phyloP scores from a whole-genome alignment of 2,888 invertebrate species.

The Eupelmus urozonus region DNA sequence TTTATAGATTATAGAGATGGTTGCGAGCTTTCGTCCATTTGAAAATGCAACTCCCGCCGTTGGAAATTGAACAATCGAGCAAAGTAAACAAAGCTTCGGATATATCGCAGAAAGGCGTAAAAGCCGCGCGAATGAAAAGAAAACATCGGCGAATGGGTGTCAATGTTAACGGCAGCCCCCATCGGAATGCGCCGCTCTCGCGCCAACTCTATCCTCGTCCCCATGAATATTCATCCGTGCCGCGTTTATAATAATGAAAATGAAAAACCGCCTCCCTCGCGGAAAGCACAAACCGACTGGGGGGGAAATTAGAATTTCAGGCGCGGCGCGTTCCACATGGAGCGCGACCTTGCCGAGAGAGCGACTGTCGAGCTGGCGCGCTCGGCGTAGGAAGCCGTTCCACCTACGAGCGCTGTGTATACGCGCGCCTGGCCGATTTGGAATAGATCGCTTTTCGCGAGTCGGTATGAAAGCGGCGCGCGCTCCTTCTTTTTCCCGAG shows the following conservation, averaged over 20 bases:
- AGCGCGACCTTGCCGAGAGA: slow-evolving; percentile 59
- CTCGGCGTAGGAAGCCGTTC: slow-evolving; percentile 66
- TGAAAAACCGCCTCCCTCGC: slow-evolving; percentile 5
- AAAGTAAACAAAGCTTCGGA: neutral
- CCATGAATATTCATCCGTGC: slow-evolving; percentile 29
- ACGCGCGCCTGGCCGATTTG: slow-evolving; percentile 12
- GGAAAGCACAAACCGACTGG: neutral
- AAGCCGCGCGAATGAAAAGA: neutral
- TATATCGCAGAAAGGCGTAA: neutral
- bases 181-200: neutral
- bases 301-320: slow-evolving; percentile 51
- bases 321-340: slow-evolving; percentile 59
- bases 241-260: neutral
- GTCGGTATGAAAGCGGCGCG: neutral
- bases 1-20: too few species aligned
- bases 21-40: too few species aligned
- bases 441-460: neutral
- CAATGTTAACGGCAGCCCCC: slow-evolving; percentile 41
- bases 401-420: slow-evolving; percentile 63
- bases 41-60: too few species aligned
- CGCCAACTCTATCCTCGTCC: neutral
- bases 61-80: neutral
- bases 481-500: neutral
- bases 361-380: slow-evolving; percentile 7
- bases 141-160: slow-evolving; percentile 28